These are phyloP conservation scores for Muntiacus reevesi DNA, from an alignment of 2,113 vertebrate species.

Conservation along the genomic window DNA sequence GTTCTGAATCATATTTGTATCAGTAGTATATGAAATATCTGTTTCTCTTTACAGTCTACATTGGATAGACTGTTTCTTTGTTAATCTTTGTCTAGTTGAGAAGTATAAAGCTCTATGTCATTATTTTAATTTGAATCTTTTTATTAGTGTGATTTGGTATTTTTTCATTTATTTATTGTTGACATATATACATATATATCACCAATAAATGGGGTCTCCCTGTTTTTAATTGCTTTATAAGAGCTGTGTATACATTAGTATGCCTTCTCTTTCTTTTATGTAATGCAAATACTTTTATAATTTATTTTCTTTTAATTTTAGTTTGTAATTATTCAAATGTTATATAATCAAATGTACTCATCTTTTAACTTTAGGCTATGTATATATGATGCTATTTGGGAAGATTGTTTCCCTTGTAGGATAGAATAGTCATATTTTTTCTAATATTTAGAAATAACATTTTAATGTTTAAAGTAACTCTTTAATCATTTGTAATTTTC, in stretches of 20 bases:
- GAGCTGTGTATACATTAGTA: background rate
- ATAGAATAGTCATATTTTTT: background rate
- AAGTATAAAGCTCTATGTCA: background rate
- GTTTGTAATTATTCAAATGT: background rate
- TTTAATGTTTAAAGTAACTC: background rate
- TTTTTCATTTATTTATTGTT: constrained; percentile 12
- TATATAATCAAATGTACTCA: background rate
- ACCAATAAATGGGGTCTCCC: background rate
- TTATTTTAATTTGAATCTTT: constrained; percentile 34
- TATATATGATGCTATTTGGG: background rate
- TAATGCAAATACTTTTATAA: background rate
- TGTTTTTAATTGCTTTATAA: constrained; percentile 15
- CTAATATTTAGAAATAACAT: background rate
- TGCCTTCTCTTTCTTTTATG: background rate
- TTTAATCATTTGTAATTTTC: background rate
- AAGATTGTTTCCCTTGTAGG: background rate
- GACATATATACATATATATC: background rate
- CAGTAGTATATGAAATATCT: background rate
- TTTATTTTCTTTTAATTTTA: constrained; percentile 7
- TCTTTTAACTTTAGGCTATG: background rate
- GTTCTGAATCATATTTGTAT: constrained; percentile 5
- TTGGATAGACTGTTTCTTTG: background rate
- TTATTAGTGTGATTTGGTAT: background rate
- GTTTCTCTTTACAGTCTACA: background rate
- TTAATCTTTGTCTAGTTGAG: background rate